Evolutionary conservation across 2,113 vertebrate species (phyloP), one percentile per base, ranked within the genome.

Genomic region (Strix uralensis): DNA sequence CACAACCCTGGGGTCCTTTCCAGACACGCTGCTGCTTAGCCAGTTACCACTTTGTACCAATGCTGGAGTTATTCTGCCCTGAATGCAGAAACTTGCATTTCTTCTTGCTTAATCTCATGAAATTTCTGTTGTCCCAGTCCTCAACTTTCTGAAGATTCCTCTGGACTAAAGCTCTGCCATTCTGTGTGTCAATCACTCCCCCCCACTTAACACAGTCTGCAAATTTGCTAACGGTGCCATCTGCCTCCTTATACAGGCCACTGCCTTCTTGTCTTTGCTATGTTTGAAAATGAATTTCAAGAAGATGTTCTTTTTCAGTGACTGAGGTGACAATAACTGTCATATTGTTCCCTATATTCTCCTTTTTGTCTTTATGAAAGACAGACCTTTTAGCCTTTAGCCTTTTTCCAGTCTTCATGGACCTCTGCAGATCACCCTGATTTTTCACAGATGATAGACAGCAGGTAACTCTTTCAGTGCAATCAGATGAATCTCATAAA

Each of bases 181-280:
- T 88, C 81, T 77, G 65, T 58, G 22, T 94, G 96, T 97, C 96
- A 96, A 96, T 96, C 96, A 96, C 92, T 69, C 81, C 81, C 54
- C 96, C 78, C 81, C 34, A 94, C 66, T 80, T 96, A 94, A 96
- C 96, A 96, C 92, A 96, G 93, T 90, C 84, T 96, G 95, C 40
- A 96, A 91, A 97, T 97, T 97, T 94, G 96, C 74, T 94, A 96
- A 96, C 62, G 38, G 74, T 97, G 84, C 94, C 96, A 97, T 97
- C 96, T 96, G 95, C 95, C 96, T 94, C 92, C 74, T 88, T 87
- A 85, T 69, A 80, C 36, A 96, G 96, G 96, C 90, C 96, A 94
- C 81, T 96, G 90, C 74, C 90, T 95, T 85, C 90, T 79, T 91
- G 79, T 86, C 78, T 96, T 79, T 85, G 73, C 89, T 86, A 17